Evolutionary conservation across 1,140 invertebrate species (phyloP).

Genomic region (Lepidurus packardi): DNA sequence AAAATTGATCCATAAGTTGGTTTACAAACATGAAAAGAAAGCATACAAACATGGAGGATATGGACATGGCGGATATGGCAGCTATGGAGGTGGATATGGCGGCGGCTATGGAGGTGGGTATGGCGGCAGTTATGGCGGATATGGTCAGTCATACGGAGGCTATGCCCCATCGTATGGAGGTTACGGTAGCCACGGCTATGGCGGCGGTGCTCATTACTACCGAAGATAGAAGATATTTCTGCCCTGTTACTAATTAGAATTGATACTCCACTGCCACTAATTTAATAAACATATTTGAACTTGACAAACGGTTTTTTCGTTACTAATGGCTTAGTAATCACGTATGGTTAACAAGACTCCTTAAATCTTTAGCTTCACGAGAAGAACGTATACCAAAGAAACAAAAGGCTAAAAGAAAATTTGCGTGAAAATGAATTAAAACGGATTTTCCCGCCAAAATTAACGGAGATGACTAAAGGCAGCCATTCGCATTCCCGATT

Average conservation of each 20-base stretch:
- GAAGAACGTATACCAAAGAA: too few species aligned
- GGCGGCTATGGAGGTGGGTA: not conserved
- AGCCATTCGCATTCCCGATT: too few species aligned
- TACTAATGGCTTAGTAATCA: too few species aligned
- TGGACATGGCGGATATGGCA: not conserved
- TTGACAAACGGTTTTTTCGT: too few species aligned
- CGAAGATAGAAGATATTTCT: not conserved
- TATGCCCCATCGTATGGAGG: not conserved
- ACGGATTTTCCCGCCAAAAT: too few species aligned
- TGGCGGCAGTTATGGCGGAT: too few species aligned
- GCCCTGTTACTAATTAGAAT: not conserved
- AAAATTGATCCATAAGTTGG: not conserved
- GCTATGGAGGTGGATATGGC: not conserved
- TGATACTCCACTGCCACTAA: not conserved
- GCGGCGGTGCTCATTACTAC: not conserved
- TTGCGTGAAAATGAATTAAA: too few species aligned
- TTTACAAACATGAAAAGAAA: constrained; percentile 4
- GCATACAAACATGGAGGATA: not conserved
- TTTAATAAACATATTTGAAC: too few species aligned
- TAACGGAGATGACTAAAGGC: too few species aligned
- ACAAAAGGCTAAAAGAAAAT: too few species aligned
- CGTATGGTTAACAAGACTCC: too few species aligned
- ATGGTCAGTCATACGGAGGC: not conserved
- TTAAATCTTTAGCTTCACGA: too few species aligned
- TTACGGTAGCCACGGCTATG: not conserved